Conservation (phyloP, 2,113 vertebrate genomes). For the Gobiocypris rarus region DNA sequence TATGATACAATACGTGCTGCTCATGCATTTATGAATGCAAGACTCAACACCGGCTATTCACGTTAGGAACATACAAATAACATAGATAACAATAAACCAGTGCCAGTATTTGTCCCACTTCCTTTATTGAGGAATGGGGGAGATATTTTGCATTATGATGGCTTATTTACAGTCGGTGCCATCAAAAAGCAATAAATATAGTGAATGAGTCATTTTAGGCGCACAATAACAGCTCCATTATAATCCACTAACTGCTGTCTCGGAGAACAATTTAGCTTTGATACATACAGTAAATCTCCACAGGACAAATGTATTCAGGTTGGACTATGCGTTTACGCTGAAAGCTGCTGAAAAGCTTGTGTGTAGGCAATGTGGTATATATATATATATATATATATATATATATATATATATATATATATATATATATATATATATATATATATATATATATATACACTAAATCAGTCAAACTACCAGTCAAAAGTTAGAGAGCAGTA, state of each 20-base stretch:
- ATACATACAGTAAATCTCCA: slow-evolving; percentile 58
- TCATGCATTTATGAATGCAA: slow-evolving; percentile 13
- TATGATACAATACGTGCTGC: background rate
- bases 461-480: too few relatives aligned
- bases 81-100: slow-evolving; percentile 23
- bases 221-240: slow-evolving; percentile 61
- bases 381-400: too few relatives aligned
- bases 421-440: too few relatives aligned
- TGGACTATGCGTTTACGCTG: slow-evolving; percentile 9
- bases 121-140: background rate
- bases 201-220: slow-evolving; percentile 65
- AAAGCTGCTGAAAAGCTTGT: slow-evolving; percentile 2
- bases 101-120: background rate
- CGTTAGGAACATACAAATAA: background rate
- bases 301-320: slow-evolving; percentile 55
- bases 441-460: too few relatives aligned
- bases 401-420: too few relatives aligned
- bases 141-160: slow-evolving; percentile 47
- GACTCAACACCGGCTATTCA: background rate
- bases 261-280: slow-evolving; percentile 57
- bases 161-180: slow-evolving; percentile 58
- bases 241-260: slow-evolving; percentile 60
- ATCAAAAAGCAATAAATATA: slow-evolving; percentile 68
- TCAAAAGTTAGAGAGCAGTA: too few relatives aligned
- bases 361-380: slow-evolving; percentile 20